phyloP scores from a whole-genome alignment of 2,113 vertebrate genomes.

The Corythoichthys intestinalis region DNA sequence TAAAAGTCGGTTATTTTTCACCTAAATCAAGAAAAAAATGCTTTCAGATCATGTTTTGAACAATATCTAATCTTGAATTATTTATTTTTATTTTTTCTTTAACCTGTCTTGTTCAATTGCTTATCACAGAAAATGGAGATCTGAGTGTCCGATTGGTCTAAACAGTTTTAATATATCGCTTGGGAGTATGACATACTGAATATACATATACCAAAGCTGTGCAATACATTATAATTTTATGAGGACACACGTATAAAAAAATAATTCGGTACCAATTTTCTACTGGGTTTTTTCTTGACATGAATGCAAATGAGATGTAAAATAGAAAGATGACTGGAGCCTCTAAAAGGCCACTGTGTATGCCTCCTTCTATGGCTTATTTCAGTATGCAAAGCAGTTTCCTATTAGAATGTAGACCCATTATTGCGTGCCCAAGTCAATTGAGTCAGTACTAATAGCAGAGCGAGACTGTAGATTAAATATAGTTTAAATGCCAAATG shows the following conservation, averaged over 20 bases:
- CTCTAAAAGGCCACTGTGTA: not conserved
- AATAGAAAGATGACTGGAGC: not conserved
- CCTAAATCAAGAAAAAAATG: too few species aligned
- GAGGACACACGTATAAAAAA: not conserved
- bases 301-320: not conserved
- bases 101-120: too few species aligned
- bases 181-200: too few species aligned
- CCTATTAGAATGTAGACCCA: not conserved
- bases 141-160: too few species aligned
- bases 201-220: not conserved
- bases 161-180: too few species aligned
- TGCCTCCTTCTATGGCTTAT: not conserved
- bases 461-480: not conserved
- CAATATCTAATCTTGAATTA: too few species aligned
- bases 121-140: too few species aligned
- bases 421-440: not conserved
- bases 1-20: too few species aligned
- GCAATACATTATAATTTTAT: not conserved
- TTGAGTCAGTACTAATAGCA: not conserved
- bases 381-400: not conserved
- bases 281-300: not conserved
- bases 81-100: too few species aligned
- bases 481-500: not conserved
- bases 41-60: too few species aligned
- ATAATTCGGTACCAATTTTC: slow-evolving; percentile 1